Evolutionary conservation across 2,797 vertebrate genomes (phyloP), one percentile per base, ranked within the genome.

Genomic region (Tenualosa ilisha): DNA sequence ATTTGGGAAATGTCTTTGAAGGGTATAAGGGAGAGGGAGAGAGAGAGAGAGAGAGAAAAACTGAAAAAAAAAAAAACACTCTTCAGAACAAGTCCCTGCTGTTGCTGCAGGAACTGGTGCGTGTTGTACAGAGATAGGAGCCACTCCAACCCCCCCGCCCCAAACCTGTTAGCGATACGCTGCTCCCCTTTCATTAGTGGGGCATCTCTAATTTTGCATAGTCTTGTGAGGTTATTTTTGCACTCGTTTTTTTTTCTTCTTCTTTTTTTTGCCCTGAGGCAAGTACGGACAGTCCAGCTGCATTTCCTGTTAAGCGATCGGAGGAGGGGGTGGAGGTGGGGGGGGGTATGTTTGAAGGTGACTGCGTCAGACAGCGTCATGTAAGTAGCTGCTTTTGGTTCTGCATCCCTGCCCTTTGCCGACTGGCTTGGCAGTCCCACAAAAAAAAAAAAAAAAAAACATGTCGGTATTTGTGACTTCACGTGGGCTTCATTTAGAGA

Each of bases 221-320:
- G 83, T 87, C 86, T 89, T 83, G 86, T 88, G 88, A 89, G 89
- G 84, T 87, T 85, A 84, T 86, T 90, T 83, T 56, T 85, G 85
- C 68, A 86, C 81, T 37, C 86, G 6, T 89, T 89, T 85, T 56
- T 22, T 12, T 51, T 51, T 88, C 7, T 49, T 49, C 7, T 51
- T 89, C 89, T 85, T 56, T 22, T 89, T 89, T 85, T 56, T 22
- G 86, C 86, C 82, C 83, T 37, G 46, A 56, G 85, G 83, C 5
- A 72, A 9, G 2, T 51, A 75, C 20, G 3, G 3, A 40, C 17
- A 5, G 72, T 46, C 37, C 40, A 43, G 37, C 72, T 79, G 37
- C 72, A 46, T 79, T 43, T 46, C 72, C 20, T 8, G 15, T 46
- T 20, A 20, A 12, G 17, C 37, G 17, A 2, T 17, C 0, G 20